phyloP scores from a whole-genome alignment of 2,113 vertebrate genomes.

The Siphamia tubifer region DNA sequence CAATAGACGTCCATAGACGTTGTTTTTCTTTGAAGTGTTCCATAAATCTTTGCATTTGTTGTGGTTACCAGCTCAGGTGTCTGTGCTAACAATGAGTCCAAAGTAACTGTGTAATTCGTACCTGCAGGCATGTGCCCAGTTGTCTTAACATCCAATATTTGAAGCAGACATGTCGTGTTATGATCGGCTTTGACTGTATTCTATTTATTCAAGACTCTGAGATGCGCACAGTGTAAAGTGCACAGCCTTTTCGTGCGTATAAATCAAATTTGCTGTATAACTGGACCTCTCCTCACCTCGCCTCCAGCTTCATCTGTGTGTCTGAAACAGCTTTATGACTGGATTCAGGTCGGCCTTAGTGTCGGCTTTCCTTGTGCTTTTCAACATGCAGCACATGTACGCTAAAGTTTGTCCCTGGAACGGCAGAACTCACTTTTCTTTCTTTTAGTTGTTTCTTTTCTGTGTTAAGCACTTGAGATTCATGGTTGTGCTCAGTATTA shows the following conservation, averaged over 20 bases:
- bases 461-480: neutral
- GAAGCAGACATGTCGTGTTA: neutral
- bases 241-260: neutral
- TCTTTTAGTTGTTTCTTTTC: neutral
- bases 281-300: neutral
- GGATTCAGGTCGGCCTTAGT: neutral
- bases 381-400: neutral
- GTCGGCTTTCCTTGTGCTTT: neutral
- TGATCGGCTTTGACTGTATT: neutral
- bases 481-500: neutral
- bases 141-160: neutral
- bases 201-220: neutral
- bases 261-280: neutral
- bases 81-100: too few species aligned
- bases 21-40: too few species aligned
- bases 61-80: too few species aligned
- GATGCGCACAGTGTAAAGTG: neutral
- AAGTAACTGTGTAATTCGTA: too few species aligned
- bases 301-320: neutral
- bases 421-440: neutral
- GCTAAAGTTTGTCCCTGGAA: neutral
- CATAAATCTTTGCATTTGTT: too few species aligned
- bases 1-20: too few species aligned
- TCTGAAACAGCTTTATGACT: neutral
- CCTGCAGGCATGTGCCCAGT: too few species aligned